These are phyloP conservation scores for Amblyjoppa fuscipennis DNA, from an alignment of 2,888 invertebrate genomes.

Conservation along the genomic window DNA sequence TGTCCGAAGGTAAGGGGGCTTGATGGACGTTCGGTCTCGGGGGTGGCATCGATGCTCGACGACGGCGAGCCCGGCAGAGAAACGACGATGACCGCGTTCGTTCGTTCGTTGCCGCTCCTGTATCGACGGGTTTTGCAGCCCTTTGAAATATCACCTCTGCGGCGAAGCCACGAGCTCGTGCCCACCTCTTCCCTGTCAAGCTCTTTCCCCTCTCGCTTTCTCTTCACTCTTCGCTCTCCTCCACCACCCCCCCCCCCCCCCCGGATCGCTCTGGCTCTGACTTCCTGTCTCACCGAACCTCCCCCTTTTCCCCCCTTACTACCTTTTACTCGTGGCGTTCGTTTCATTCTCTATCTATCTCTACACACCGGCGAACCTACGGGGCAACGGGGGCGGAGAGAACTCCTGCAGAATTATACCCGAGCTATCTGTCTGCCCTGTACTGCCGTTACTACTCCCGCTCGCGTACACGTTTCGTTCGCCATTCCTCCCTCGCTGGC, in stretches of 20 bases:
- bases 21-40: constrained; percentile 36
- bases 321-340: constrained; percentile 44
- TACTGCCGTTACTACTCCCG: constrained; percentile 35
- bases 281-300: constrained; percentile 31
- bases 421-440: constrained; percentile 61
- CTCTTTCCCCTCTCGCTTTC: constrained; percentile 42
- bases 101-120: constrained; percentile 69
- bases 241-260: constrained; percentile 21
- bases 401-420: constrained; percentile 56
- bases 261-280: constrained; percentile 46
- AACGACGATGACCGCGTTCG: constrained; percentile 53
- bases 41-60: constrained; percentile 31
- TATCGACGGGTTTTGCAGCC: constrained; percentile 79
- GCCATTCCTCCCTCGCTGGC: constrained; percentile 51
- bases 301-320: constrained; percentile 33
- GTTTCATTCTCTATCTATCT: constrained; percentile 27
- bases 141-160: constrained; percentile 77
- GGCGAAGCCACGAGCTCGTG: constrained; percentile 46
- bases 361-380: neutral
- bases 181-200: constrained; percentile 62
- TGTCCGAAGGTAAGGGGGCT: constrained; percentile 54
- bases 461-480: constrained; percentile 38
- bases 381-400: neutral
- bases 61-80: constrained; percentile 30
- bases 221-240: constrained; percentile 13